These are phyloP conservation scores for Protodeltote pygarga DNA, from an alignment of 2,888 invertebrate species.

Conservation along the genomic window DNA sequence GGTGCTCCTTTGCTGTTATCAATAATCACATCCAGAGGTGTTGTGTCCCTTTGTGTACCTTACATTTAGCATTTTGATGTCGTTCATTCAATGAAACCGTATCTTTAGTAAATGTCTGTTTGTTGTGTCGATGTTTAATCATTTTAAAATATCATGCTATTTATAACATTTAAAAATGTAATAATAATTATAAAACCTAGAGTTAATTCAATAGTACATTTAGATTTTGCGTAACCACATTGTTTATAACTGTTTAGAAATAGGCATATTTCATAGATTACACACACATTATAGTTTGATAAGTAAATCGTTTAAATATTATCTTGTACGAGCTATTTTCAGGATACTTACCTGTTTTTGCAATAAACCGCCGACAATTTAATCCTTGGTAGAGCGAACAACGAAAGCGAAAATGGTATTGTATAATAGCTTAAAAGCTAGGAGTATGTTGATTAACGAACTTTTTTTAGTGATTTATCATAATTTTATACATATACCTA, in stretches of 20 bases:
- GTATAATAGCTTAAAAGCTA: no score
- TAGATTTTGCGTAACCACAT: conserved; percentile 12
- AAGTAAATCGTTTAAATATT: conserved; percentile 4
- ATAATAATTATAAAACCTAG: conserved; percentile 13
- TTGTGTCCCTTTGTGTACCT: no score
- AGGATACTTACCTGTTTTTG: conserved; percentile 29
- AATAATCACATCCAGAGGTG: no score
- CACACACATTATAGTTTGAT: conserved; percentile 8
- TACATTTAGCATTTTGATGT: no score
- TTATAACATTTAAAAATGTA: conserved; percentile 7
- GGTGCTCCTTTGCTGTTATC: no score
- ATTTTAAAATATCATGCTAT: conserved; percentile 5
- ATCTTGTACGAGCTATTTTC: conserved; percentile 7
- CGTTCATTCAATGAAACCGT: conserved; percentile 26
- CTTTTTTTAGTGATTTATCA: no score
- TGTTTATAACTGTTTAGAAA: conserved; percentile 17
- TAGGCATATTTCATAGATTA: conserved; percentile 13
- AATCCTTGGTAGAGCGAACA: background rate
- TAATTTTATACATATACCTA: no score
- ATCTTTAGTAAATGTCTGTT: conserved; percentile 32
- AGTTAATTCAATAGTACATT: conserved; percentile 17
- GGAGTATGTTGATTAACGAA: no score
- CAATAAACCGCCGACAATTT: background rate
- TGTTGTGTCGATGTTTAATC: conserved; percentile 29
- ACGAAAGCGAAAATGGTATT: no score